Conservation (phyloP, 2,113 vertebrate species). For the Antechinus flavipes region DNA sequence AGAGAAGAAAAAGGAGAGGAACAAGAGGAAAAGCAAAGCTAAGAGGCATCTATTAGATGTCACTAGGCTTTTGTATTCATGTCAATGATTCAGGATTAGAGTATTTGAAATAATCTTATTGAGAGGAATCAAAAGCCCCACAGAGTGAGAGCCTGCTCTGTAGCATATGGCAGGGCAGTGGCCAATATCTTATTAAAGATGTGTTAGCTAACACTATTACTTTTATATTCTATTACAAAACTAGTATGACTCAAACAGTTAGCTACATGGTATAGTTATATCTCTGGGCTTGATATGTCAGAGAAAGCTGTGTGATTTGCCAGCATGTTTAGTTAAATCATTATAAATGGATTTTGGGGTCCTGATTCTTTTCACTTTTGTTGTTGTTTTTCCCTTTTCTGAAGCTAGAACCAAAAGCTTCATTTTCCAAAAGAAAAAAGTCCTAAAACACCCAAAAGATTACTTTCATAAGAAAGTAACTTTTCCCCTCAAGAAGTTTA, state of each 20-base stretch:
- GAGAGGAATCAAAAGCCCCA: slow-evolving; percentile 89
- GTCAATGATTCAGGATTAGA: slow-evolving; percentile 93
- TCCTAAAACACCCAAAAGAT: slow-evolving; percentile 4
- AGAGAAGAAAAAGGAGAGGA: slow-evolving; percentile 88
- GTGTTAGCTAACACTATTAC: slow-evolving; percentile 88
- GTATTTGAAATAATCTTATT: slow-evolving; percentile 95
- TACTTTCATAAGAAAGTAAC: not conserved
- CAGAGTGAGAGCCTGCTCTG: slow-evolving; percentile 84
- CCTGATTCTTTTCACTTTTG: not conserved
- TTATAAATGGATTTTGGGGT: slow-evolving; percentile 32
- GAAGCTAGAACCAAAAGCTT: slow-evolving; percentile 27
- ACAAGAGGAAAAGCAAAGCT: slow-evolving; percentile 90
- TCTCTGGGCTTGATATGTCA: slow-evolving; percentile 46
- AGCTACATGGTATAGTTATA: slow-evolving; percentile 80
- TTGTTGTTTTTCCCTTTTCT: not conserved
- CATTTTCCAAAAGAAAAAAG: slow-evolving; percentile 52
- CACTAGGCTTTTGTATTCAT: slow-evolving; percentile 92
- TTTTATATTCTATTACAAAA: slow-evolving; percentile 87
- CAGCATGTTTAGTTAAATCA: slow-evolving; percentile 58
- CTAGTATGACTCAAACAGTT: slow-evolving; percentile 84
- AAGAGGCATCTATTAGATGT: slow-evolving; percentile 94
- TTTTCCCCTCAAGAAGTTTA: not conserved
- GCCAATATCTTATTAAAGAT: slow-evolving; percentile 91
- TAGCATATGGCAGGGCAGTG: slow-evolving; percentile 87
- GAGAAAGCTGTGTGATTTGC: slow-evolving; percentile 63